Evolutionary conservation across 2,888 invertebrate species (phyloP), one percentile per base, ranked within the genome.

Genomic region (Lochmaea crataegi): DNA sequence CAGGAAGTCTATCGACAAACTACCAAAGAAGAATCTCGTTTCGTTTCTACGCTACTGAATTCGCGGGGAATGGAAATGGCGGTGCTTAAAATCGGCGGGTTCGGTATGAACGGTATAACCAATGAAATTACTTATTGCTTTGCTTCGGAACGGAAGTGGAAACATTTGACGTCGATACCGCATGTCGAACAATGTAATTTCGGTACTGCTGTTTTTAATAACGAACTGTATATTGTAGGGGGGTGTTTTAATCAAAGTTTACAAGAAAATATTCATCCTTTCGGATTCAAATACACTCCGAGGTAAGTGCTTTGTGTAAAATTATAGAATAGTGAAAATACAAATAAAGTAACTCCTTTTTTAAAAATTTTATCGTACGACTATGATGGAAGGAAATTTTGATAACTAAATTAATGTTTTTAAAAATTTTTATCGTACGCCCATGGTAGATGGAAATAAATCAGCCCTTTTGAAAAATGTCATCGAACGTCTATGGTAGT

Each of bases 151-250:
- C 88, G 90, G 10, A 89, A 90, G 81, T 92, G 93, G 92, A 88
- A 90, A 77, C 89, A 90, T 77, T 83, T 93, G 41, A 92, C 93
- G 3, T 89, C 89, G 56, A 93, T 93, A 79, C 93, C 93, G 0
- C 92, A 93, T 81, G 90, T 93, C 7, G 92, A 93, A 80, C 93
- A 93, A 83, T 92, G 92, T 83, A 92, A 93, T 83, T 93, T 92
- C 84, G 93, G 93, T 2, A 90, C 91, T 9, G 90, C 91, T 9
- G 92, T 93, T 0, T 85, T 92, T 11, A 89, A 91, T 75, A 93
- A 93, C 82, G 90, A 91, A 80, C 86, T 93, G 14, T 93, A 91
- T 81, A 90, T 93, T 4, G 90, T 93, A 14, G 93, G 93, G 14
- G 93, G 93, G 0, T 92, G 93, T 78, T 93, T 92, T 81, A 92